Percentiles rank a stretch among this genome's conserved stretches.
phyloP scores from a whole-genome alignment of 2,797 vertebrate genomes.

The Myoxocephalus aenaeus region DNA sequence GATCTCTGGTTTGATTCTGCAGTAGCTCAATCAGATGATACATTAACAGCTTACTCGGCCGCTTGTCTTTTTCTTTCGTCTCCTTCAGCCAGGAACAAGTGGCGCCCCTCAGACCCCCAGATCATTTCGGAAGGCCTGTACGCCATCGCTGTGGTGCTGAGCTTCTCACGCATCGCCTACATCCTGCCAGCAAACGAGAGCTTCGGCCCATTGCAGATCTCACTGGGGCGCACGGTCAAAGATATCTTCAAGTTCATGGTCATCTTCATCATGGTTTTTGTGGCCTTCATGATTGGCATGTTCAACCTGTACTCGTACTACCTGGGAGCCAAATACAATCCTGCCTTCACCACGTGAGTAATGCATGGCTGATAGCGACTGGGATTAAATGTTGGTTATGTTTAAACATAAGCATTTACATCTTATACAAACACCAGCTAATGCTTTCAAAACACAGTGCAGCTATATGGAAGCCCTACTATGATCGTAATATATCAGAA shows the following conservation, averaged over 20 bases:
- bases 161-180: constrained; percentile 97
- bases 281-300: constrained; percentile 99
- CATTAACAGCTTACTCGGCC: neutral
- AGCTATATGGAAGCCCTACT: neutral
- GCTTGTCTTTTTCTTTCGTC: neutral
- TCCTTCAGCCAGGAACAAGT: constrained; percentile 94
- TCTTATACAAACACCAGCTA: too few relatives aligned
- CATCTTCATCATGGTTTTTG: constrained; percentile 99
- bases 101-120: constrained; percentile 97
- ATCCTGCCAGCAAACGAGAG: constrained; percentile 98
- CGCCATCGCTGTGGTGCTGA: constrained; percentile 95
- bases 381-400: neutral
- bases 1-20: neutral
- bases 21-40: neutral
- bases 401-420: neutral
- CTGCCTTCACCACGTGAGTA: constrained; percentile 98
- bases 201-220: constrained; percentile 97
- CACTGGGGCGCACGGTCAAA: constrained; percentile 95
- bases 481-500: neutral
- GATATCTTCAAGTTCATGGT: constrained; percentile 99
- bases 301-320: constrained; percentile 99
- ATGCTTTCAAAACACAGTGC: neutral
- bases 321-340: constrained; percentile 97
- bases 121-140: constrained; percentile 98
- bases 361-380: accelerated